Conservation (phyloP, 2,797 vertebrate species). For the Cirrhinus molitorella region DNA sequence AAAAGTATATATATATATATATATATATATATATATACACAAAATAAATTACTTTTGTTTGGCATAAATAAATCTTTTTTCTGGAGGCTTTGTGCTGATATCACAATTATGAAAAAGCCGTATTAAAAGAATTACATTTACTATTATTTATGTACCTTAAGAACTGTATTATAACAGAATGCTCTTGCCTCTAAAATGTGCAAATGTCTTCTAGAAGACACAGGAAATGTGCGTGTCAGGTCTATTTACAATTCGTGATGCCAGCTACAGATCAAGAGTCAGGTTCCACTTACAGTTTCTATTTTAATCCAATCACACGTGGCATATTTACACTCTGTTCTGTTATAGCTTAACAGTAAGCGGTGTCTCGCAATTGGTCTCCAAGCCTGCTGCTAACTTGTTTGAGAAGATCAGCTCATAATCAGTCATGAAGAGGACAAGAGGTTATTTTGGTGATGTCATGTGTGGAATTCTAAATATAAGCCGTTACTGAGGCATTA, state of each 20-base stretch:
- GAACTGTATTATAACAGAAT: conserved; percentile 16
- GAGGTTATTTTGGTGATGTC: conserved; percentile 55
- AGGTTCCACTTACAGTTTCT: conserved; percentile 23
- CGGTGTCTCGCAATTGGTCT: not conserved
- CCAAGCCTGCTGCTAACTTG: not conserved
- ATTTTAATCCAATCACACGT: conserved; percentile 17
- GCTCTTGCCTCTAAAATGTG: not conserved
- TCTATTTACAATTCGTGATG: conserved; percentile 33
- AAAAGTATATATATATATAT: too few relatives aligned
- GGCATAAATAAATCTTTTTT: too few relatives aligned
- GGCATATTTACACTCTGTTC: not conserved
- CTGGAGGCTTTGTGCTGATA: too few relatives aligned
- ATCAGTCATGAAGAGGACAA: conserved; percentile 6
- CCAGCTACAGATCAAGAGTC: conserved; percentile 33
- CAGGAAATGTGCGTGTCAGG: conserved; percentile 23
- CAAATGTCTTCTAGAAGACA: not conserved
- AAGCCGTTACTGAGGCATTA: conserved; percentile 36
- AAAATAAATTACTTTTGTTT: too few relatives aligned
- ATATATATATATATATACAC: too few relatives aligned
- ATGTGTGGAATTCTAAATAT: conserved; percentile 58
- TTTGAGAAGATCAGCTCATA: conserved; percentile 28
- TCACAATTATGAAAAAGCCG: too few relatives aligned
- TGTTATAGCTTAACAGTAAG: not conserved
- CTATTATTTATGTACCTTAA: not conserved
- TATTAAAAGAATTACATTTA: too few relatives aligned